Base-by-base conservation (phyloP, 1,140 invertebrate genomes). In the Diachasmimorpha longicaudata region DNA sequence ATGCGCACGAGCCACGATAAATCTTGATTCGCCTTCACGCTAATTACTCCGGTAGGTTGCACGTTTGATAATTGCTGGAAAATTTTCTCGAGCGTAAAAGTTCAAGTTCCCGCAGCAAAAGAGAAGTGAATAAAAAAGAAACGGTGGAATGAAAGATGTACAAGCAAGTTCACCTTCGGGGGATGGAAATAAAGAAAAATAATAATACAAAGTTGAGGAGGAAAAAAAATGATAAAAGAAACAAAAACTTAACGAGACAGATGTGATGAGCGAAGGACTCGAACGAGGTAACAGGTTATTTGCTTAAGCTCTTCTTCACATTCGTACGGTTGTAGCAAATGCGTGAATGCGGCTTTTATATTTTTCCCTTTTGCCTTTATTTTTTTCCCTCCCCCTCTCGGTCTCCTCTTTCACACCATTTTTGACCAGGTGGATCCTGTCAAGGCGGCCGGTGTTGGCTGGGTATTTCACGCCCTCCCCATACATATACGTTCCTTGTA, bases 21-120 rank as follows among this genome's bases (percentile, higher is more conserved):
- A 86, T 87, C 85, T 86, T 79, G 81, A 85, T 85, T 81, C 55
- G 77, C 69, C 73, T 78, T 72, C 77, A 71, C 83, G 79, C 80
- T 86, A 87, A 87, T 87, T 87, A 81, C 81, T 80, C 77, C 74
- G 77, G 79, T 78, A 81, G 77, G 79, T 73, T 78, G 81, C 75
- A 78, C 80, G 79, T 80, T 68, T 68, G 82, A 82, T 81, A 83
- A 84, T 82, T 78, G 79, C 78, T 78, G 77, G 79, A 78, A 77
- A 79, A 77, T 78, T 80, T 77, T 79, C 76, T 80, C 79, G 78
- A 79, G 80, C 80, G 79, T 80, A 80, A 79, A 80, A 79, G 78
- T 79, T 80, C 72, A 73, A 79, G 74, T 75, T 77, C 39, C 70
- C 31, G 16, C 11, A 37, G 70, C 55, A 25, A 71, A 63, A 25